Evolutionary conservation across 2,113 vertebrate species (phyloP).

Genomic region (Notarius lentiginosus): DNA sequence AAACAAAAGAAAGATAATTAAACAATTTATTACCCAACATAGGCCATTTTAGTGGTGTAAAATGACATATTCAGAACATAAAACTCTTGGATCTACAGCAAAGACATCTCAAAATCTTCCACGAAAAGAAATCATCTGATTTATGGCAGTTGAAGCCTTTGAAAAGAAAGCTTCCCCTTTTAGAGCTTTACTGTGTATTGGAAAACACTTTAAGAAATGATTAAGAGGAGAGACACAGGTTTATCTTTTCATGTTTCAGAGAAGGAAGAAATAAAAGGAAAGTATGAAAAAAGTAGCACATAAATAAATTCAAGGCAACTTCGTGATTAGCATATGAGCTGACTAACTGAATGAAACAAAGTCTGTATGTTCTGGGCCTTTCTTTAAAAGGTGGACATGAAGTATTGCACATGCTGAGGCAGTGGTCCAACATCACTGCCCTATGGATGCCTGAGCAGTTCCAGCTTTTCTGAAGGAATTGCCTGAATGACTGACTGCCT

Average conservation of each 20-base stretch:
- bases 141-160: slow-evolving; percentile 24
- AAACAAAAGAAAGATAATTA: slow-evolving; percentile 20
- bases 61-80: background rate
- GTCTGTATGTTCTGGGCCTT: background rate
- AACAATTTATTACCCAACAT: slow-evolving; percentile 1
- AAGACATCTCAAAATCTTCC: slow-evolving; percentile 39
- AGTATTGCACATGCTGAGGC: background rate
- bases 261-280: slow-evolving; percentile 25
- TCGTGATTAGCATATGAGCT: background rate
- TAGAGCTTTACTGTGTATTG: slow-evolving; percentile 5
- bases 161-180: slow-evolving; percentile 14
- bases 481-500: background rate
- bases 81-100: slow-evolving; percentile 58
- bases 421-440: background rate
- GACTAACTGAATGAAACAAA: background rate
- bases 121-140: slow-evolving; percentile 28
- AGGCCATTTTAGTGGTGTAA: background rate
- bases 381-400: background rate
- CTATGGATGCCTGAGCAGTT: background rate
- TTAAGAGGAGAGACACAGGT: slow-evolving; percentile 28
- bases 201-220: slow-evolving; percentile 11
- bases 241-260: slow-evolving; percentile 7
- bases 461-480: background rate
- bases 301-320: slow-evolving; percentile 38
- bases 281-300: slow-evolving; percentile 23